Percentiles rank a stretch among this genome's conserved stretches.
These are phyloP conservation scores for Poeciliopsis prolifica DNA, from an alignment of 2,113 vertebrate genomes.

Conservation along the genomic window DNA sequence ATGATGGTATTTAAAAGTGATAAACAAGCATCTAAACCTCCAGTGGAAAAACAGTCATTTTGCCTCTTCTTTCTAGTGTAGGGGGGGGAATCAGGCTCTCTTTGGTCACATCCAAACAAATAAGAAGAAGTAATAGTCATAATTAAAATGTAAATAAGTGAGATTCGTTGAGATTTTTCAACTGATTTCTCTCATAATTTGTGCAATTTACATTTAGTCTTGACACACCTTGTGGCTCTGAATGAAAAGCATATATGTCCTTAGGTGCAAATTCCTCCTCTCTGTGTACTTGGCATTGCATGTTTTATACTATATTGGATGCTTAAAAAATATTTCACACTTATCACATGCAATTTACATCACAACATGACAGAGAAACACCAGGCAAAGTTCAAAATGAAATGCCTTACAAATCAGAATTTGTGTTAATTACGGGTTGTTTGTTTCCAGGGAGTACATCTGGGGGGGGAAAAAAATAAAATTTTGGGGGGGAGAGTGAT, in stretches of 20 bases:
- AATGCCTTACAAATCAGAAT: conserved; percentile 62
- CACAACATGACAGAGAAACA: conserved; percentile 55
- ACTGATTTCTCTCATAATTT: conserved; percentile 71
- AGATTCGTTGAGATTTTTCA: conserved; percentile 69
- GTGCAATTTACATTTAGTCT: conserved; percentile 70
- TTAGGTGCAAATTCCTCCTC: conserved; percentile 63
- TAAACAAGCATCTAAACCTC: conserved; percentile 88
- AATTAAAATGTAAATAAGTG: conserved; percentile 83
- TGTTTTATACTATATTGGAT: conserved; percentile 61
- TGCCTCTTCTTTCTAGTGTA: conserved; percentile 78
- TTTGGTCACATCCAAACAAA: conserved; percentile 78
- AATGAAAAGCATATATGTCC: conserved; percentile 64
- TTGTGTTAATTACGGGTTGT: conserved; percentile 54
- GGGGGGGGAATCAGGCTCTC: conserved; percentile 74
- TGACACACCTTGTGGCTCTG: conserved; percentile 65
- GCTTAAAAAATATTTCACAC: conserved; percentile 70
- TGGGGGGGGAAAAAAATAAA: conserved; percentile 26
- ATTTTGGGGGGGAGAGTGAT: conserved; percentile 27
- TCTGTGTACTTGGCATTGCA: conserved; percentile 64
- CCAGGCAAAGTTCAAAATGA: conserved; percentile 65
- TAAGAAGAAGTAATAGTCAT: conserved; percentile 80
- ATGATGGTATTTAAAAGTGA: conserved; percentile 90
- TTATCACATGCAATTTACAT: conserved; percentile 73
- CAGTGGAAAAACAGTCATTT: conserved; percentile 81
- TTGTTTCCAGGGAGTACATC: conserved; percentile 44